A percentile compares a stretch with the other conserved stretches of the same genome.
Evolutionary conservation across 2,113 vertebrate species (phyloP).

Genomic region (Clupea harengus): DNA sequence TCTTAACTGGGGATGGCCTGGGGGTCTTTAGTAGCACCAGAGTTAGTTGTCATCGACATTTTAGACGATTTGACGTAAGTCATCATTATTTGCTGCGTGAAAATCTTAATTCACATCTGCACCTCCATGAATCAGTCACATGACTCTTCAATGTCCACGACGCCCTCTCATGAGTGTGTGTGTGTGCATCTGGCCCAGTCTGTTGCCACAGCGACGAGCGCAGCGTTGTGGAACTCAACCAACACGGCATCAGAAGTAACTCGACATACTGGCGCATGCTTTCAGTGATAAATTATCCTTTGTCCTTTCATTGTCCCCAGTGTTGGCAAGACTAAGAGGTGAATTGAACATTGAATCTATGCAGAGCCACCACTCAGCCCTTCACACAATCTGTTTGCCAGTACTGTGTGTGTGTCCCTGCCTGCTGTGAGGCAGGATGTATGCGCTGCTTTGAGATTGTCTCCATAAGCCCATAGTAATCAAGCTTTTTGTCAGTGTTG

Average conservation of each 20-base stretch:
- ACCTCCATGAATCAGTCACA: too few species aligned
- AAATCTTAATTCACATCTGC: too few species aligned
- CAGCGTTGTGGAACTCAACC: background rate
- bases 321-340: background rate
- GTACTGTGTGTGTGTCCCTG: background rate
- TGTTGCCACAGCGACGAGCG: background rate
- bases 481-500: slow-evolving; percentile 39
- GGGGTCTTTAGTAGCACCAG: too few species aligned
- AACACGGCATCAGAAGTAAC: background rate
- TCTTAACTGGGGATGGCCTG: too few species aligned
- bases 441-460: background rate
- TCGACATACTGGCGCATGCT: background rate
- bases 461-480: slow-evolving; percentile 20
- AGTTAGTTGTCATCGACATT: too few species aligned
- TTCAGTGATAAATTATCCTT: background rate
- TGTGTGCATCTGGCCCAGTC: background rate
- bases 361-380: background rate
- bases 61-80: too few species aligned
- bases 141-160: background rate
- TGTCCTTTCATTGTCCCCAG: background rate
- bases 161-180: too few species aligned
- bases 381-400: background rate
- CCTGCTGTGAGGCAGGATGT: background rate
- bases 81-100: too few species aligned
- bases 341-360: background rate